Evolutionary conservation across 2,113 vertebrate species (phyloP).

Genomic region (Gorilla gorilla): DNA sequence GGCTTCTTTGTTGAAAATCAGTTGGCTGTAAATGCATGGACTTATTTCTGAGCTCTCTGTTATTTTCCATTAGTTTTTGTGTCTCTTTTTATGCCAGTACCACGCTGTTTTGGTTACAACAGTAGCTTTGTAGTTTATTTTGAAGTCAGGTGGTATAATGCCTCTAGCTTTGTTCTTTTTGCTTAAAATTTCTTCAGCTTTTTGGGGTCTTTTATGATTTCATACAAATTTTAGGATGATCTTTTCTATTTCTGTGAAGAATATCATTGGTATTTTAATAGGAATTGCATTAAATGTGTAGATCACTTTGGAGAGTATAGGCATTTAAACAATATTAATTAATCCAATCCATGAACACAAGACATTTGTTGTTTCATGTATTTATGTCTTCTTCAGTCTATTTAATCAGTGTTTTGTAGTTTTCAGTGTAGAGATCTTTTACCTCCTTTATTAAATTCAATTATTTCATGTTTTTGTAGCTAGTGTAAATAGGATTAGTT

Average conservation of each 20-base stretch:
- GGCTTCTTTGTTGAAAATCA: not conserved
- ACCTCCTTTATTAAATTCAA: not conserved
- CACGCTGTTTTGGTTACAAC: not conserved
- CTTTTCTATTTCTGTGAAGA: not conserved
- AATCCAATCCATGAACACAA: not conserved
- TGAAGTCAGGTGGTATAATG: not conserved
- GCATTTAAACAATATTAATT: not conserved
- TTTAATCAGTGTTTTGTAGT: not conserved
- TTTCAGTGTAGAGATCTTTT: not conserved
- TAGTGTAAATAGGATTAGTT: not conserved
- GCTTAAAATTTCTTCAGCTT: not conserved
- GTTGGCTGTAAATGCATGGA: not conserved
- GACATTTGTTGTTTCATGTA: not conserved
- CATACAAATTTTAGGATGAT: not conserved
- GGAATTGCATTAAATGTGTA: not conserved
- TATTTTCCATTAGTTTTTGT: not conserved
- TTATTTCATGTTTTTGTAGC: not conserved
- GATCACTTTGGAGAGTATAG: not conserved
- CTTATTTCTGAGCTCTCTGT: not conserved
- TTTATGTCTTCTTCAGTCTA: not conserved
- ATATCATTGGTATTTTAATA: not conserved
- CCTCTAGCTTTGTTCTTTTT: not conserved
- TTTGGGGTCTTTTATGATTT: not conserved
- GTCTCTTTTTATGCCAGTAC: not conserved
- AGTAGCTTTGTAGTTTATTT: not conserved